Evolutionary conservation across 64 coral and sea anemone genomes (phyloP), one percentile per base, ranked within the genome.

Genomic region (Astreopora myriophthalma): DNA sequence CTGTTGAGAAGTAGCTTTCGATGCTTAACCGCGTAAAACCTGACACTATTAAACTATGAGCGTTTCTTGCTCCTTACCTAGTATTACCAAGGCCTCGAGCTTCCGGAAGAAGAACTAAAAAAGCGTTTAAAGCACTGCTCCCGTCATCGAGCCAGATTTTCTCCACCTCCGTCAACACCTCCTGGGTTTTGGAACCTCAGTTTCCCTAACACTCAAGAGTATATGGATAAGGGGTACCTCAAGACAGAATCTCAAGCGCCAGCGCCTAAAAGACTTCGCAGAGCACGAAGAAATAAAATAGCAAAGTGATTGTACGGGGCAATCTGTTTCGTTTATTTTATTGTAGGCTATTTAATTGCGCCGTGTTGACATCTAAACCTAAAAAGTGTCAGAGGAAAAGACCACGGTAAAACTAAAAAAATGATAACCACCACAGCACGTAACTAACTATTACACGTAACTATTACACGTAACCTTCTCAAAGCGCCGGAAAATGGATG

Each of bases 161-260:
- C 96, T 0, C 96, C 96, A 8, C 93, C 96, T 3, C 96, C 96
- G 0, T 92, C 80, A 9, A 98, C 96, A 0, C 96, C 96, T 0
- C 92, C 94, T 32, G 93, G 94, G 3, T 98, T 98, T 49, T 98
- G 96, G 96, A 89, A 98, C 40, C 86, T 98, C 2, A 95, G 94
- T 26, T 98, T 98, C 20, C 94, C 94, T 19, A 82, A 93, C 28
- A 98, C 96, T 63, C 81, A 98, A 40, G 96, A 93, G 29, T 95
- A 95, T 22, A 98, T 98, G 11, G 94, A 89, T 19, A 93, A 93
- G 75, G 96, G 96, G 13, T 95, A 89, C 49, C 48, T 98, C n/a
- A 86, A 88, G 30, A 87, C 80, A 23, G 96, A 93, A 22, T 62
- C 89, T 36, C 44, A 85, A 26, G 80, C 49, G 10, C 90, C 94